Percentiles rank a stretch among this genome's conserved stretches.
Evolutionary conservation across 2,888 invertebrate genomes (phyloP).

Genomic region (Onchidella celtica): DNA sequence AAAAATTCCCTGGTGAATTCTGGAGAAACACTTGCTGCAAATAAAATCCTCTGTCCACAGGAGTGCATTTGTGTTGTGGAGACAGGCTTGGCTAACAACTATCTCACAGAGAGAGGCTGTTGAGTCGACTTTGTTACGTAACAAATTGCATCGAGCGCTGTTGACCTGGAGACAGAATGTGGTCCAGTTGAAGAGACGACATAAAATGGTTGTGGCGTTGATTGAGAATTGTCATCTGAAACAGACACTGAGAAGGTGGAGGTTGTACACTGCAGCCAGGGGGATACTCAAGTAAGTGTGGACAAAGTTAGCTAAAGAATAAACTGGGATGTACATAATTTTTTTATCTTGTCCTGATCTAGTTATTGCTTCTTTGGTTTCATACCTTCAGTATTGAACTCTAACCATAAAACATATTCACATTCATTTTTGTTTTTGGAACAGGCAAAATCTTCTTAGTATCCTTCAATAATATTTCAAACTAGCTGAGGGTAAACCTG

Average conservation of each 20-base stretch:
- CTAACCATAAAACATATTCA: too few relatives aligned
- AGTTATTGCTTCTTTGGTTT: too few relatives aligned
- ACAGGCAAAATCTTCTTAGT: too few relatives aligned
- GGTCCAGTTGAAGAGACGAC: slow-evolving; percentile 55
- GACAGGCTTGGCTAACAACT: slow-evolving; percentile 56
- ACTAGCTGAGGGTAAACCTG: too few relatives aligned
- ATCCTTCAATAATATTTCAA: too few relatives aligned
- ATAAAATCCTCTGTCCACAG: slow-evolving; percentile 56
- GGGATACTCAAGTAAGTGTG: slow-evolving; percentile 19
- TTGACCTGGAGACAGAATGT: slow-evolving; percentile 65
- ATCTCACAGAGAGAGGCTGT: slow-evolving; percentile 58
- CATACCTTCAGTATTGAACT: too few relatives aligned
- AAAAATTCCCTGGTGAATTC: too few relatives aligned
- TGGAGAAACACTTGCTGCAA: too few relatives aligned
- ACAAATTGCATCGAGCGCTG: slow-evolving; percentile 59
- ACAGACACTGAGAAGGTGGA: slow-evolving; percentile 61
- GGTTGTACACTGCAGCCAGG: slow-evolving; percentile 56
- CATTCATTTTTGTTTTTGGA: too few relatives aligned
- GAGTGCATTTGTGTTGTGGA: slow-evolving; percentile 63
- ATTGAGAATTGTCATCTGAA: slow-evolving; percentile 66
- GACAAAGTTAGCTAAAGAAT: not conserved
- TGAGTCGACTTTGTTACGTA: slow-evolving; percentile 56
- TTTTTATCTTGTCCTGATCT: not conserved
- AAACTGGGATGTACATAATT: not conserved
- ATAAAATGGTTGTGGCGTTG: slow-evolving; percentile 60